Evolutionary conservation across 2,113 vertebrate species (phyloP), one percentile per base, ranked within the genome.

Genomic region (Syrrhaptes paradoxus): DNA sequence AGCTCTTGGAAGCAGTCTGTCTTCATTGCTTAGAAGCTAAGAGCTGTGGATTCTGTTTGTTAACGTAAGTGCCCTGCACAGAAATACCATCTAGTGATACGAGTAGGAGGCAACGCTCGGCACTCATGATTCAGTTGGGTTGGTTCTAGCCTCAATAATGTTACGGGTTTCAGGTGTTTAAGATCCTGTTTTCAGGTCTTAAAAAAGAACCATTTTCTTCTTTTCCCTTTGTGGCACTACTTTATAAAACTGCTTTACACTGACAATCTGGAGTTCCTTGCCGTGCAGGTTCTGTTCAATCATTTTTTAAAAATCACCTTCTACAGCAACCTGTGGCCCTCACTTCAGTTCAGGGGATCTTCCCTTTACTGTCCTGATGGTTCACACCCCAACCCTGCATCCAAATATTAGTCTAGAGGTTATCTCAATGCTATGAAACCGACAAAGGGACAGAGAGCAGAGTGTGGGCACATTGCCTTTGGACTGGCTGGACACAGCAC

Each of bases 21-120:
- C 95, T 97, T 96, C 91, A 95, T 75, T 51, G 73, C 94, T 97
- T 96, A 95, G 84, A 78, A 95, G 93, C 61, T 52, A 90, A 63
- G 51, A 85, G 72, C 89, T 77, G 62, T 48, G 74, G 84, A 93
- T 93, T 96, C 95, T 76, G 68, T 68, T 84, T 13, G 38, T 91
- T 75, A 93, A 19, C 1, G 0, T 74, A 43, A 72, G 32, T 77
- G 58, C n/a, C 55, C 83, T 80, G 59, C 58, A 61, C 36, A 38
- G 55, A 48, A 74, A 87, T 87, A 51, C 12, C 28, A 54, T 77
- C 77, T 61, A 71, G 14, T 76, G 66, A 79, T 86, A 84, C 52
- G 78, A 75, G 22, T 22, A 89, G 73, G 66, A 83, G 71, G 45
- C 46, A 94, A 85, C 73, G 91, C 85, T 75, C 43, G 38, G 67